Conservation (phyloP, 30 jellyfish, hydroid and myxozoan species). For the Aurelia sp. region DNA sequence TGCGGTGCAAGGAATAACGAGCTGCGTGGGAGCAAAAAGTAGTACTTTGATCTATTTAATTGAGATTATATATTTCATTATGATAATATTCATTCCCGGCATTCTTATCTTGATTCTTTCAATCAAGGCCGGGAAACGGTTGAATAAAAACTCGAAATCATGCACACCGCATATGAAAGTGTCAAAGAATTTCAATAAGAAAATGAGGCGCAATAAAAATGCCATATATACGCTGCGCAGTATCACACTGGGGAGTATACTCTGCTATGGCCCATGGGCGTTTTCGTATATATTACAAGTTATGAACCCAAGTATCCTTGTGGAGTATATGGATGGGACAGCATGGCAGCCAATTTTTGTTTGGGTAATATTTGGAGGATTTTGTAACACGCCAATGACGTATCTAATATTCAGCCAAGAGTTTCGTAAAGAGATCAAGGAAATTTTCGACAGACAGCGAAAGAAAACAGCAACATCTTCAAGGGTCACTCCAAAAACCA, state of each 20-base stretch:
- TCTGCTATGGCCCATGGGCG: constrained; percentile 67
- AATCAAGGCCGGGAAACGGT: constrained; percentile 14
- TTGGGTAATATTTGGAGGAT: constrained; percentile 51
- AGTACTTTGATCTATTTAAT: background rate
- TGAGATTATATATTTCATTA: background rate
- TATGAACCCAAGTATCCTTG: background rate
- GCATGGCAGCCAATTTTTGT: constrained; percentile 14
- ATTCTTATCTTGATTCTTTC: constrained; percentile 13
- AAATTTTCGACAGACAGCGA: constrained; percentile 11
- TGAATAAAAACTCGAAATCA: constrained; percentile 17
- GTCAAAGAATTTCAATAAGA: constrained; percentile 38
- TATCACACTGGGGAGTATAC: constrained; percentile 29
- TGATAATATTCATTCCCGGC: constrained; percentile 31
- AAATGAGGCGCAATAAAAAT: constrained; percentile 54
- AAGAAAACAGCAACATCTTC: background rate
- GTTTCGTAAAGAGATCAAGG: constrained; percentile 45
- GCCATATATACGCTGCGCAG: constrained; percentile 60
- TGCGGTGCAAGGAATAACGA: background rate
- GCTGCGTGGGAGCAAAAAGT: constrained; percentile 8
- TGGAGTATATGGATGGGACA: background rate
- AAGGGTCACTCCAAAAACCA: background rate
- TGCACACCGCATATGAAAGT: constrained; percentile 26
- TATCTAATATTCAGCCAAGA: constrained; percentile 55
- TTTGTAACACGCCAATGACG: constrained; percentile 62
- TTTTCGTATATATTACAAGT: constrained; percentile 3